phyloP scores from a whole-genome alignment of 2,113 vertebrate species.

The Gracilinanus agilis region DNA sequence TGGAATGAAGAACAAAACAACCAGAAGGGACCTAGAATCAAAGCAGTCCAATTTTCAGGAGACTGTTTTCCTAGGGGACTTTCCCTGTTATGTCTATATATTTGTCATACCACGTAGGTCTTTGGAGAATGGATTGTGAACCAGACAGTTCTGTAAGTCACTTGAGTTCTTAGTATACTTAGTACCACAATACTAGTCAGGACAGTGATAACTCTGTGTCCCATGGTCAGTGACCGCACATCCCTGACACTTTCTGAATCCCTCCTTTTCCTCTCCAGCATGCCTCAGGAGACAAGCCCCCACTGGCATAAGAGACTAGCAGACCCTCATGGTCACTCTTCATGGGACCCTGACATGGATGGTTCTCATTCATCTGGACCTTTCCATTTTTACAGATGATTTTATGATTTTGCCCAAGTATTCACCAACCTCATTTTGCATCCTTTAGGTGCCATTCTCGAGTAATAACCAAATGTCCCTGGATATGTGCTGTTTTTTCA shows the following conservation, averaged over 20 bases:
- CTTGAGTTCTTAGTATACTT: background rate
- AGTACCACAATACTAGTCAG: background rate
- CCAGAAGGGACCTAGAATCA: background rate
- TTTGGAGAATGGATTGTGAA: background rate
- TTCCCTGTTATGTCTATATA: background rate
- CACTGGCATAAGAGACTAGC: background rate
- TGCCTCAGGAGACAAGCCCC: background rate
- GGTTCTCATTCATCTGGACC: background rate
- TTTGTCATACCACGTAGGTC: background rate
- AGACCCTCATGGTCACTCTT: background rate
- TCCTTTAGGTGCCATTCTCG: slow-evolving; percentile 53
- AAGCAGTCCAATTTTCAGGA: background rate
- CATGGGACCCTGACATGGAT: background rate
- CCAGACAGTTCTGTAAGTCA: background rate
- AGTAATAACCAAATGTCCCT: background rate
- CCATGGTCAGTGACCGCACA: background rate
- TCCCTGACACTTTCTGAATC: background rate
- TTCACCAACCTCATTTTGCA: background rate
- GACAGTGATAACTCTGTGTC: background rate
- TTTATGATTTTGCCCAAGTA: slow-evolving; percentile 1
- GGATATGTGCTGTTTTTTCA: slow-evolving; percentile 27
- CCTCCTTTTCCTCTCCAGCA: background rate
- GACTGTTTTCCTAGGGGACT: background rate
- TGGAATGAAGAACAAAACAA: background rate
- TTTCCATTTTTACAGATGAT: background rate